Evolutionary conservation across 2,888 invertebrate species (phyloP).

Genomic region (Agapostemon virescens): DNA sequence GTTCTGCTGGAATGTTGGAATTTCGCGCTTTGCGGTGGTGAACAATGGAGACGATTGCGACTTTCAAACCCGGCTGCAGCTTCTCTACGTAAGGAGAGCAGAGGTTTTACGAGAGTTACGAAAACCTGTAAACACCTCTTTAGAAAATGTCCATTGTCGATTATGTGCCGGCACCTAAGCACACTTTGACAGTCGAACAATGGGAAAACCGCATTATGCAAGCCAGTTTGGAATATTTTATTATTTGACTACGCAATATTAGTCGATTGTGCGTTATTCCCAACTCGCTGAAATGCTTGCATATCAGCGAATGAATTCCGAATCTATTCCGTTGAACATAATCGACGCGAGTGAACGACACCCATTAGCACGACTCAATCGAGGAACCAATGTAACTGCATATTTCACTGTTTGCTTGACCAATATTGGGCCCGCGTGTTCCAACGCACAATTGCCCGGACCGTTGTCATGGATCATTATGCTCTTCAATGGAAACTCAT

Average conservation of each 20-base stretch:
- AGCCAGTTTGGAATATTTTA: constrained; percentile 30
- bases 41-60: no score
- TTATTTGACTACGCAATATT: constrained; percentile 45
- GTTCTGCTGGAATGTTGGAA: no score
- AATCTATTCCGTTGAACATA: not conserved
- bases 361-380: not conserved
- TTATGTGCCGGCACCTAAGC: not conserved
- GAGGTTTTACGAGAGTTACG: no score
- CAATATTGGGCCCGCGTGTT: constrained; percentile 41
- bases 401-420: constrained; percentile 27
- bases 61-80: no score
- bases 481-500: not conserved
- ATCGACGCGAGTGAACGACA: constrained; percentile 2
- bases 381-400: constrained; percentile 37
- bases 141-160: no score
- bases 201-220: constrained; percentile 30
- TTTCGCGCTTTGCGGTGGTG: no score
- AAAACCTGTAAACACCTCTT: no score
- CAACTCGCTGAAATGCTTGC: not conserved
- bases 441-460: not conserved
- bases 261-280: constrained; percentile 38
- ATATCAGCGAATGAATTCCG: not conserved
- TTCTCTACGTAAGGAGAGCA: no score
- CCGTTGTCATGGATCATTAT: not conserved
- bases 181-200: not conserved